Evolutionary conservation across 2,113 vertebrate species (phyloP), one percentile per base, ranked within the genome.

Genomic region (Scomber scombrus): DNA sequence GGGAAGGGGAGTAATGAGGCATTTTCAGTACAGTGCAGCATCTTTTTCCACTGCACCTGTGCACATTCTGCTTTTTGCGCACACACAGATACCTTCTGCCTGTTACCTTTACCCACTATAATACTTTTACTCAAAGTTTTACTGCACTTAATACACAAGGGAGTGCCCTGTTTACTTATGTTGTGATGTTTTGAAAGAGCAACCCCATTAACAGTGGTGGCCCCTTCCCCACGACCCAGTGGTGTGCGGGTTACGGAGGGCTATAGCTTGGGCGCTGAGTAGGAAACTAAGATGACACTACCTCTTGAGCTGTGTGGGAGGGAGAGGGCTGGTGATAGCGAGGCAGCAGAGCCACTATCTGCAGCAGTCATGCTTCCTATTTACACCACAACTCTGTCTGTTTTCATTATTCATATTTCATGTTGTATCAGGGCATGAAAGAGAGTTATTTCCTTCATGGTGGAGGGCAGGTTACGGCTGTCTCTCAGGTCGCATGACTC

Each of bases 361-460:
- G 64, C 83, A 80, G 75, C 73, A 78, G 77, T 76, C 83, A 82
- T 31, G 71, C 77, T 81, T 91, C 75, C 84, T 88, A 81, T 94
- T 93, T 89, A 90, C 85, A 83, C 87, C 51, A 60, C 89, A 75
- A 52, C 68, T 67, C 68, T 80, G 82, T 86, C 88, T 92, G 85
- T 92, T 91, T 88, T 89, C 79, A 82, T 90, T 91, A 93, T 94
- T 92, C 85, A 90, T 93, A 90, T 92, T 92, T 92, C 78, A 91
- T 92, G 82, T 89, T 78, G 72, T 88, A 84, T 92, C 83, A 81
- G 81, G 56, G 65, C 82, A 88, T 89, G 88, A 93, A 93, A 91
- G 85, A 84, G 82, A 78, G 75, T 86, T 81, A 62, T 91, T 90
- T 93, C 81, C 60, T 80, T 89, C 88, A 81, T 75, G 74, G 85